A percentile compares a stretch with the other conserved stretches of the same genome.
Conservation (phyloP, 2,888 invertebrate species). For the Lithophane socia region DNA sequence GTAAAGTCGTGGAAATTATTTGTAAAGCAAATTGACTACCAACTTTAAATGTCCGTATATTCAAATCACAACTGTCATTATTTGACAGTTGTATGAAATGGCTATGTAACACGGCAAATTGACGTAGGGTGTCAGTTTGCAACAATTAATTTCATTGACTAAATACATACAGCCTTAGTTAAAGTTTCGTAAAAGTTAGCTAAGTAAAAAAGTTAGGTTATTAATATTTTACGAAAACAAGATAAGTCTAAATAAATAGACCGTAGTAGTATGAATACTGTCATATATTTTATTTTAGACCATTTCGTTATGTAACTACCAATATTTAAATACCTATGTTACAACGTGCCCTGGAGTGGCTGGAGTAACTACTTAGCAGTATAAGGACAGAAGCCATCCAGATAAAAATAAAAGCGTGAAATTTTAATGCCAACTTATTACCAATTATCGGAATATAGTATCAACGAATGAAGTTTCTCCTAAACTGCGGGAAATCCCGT, state of each 20-base stretch:
- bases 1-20: background rate
- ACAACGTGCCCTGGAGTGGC: background rate
- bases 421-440: slow-evolving; percentile 48
- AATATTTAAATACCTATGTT: background rate
- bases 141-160: background rate
- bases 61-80: background rate
- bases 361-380: slow-evolving; percentile 21
- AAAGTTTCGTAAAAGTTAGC: too few species aligned
- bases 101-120: background rate
- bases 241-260: background rate
- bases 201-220: too few species aligned
- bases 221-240: background rate
- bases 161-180: background rate
- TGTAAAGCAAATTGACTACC: background rate
- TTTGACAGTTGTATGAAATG: background rate
- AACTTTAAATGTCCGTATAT: background rate
- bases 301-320: background rate
- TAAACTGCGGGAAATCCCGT: slow-evolving; percentile 45
- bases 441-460: slow-evolving; percentile 42
- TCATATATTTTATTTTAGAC: background rate
- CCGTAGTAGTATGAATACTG: background rate
- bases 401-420: slow-evolving; percentile 55
- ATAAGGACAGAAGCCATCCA: slow-evolving; percentile 48
- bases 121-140: background rate
- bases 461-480: slow-evolving; percentile 46